Evolutionary conservation across 2,888 invertebrate genomes (phyloP).

Genomic region (Palloptera scutellata): DNA sequence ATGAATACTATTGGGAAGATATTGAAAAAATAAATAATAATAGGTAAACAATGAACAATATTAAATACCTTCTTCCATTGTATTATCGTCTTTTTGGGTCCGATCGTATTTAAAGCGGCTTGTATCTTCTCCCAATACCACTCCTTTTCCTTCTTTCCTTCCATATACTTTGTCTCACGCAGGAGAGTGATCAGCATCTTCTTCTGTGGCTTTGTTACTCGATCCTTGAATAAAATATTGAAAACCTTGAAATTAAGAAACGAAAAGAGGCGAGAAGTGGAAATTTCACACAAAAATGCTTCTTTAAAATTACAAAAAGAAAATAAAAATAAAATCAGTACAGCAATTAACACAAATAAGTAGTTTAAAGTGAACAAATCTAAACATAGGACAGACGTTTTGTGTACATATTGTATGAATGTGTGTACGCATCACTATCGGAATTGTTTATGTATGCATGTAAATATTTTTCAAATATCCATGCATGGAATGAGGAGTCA

Average conservation of each 20-base stretch:
- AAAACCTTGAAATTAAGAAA: constrained; percentile 50
- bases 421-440: too few species aligned
- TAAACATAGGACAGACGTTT: too few species aligned
- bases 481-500: too few species aligned
- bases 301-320: constrained; percentile 29
- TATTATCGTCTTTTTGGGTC: constrained; percentile 61
- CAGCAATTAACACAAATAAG: too few species aligned
- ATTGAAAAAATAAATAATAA: neutral
- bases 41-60: neutral
- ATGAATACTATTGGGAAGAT: neutral
- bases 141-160: constrained; percentile 62
- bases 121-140: constrained; percentile 64
- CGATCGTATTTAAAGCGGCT: constrained; percentile 60
- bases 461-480: too few species aligned
- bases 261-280: constrained; percentile 45
- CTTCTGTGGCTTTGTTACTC: constrained; percentile 62
- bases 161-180: constrained; percentile 62
- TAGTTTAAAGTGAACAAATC: too few species aligned
- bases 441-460: too few species aligned
- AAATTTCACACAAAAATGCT: constrained; percentile 48
- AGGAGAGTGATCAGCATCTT: constrained; percentile 61
- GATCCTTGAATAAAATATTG: constrained; percentile 59
- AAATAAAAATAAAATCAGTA: constrained; percentile 20
- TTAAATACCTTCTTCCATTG: constrained; percentile 59
- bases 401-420: too few species aligned